phyloP scores from a whole-genome alignment of 2,113 vertebrate genomes.

The Bos indicus region DNA sequence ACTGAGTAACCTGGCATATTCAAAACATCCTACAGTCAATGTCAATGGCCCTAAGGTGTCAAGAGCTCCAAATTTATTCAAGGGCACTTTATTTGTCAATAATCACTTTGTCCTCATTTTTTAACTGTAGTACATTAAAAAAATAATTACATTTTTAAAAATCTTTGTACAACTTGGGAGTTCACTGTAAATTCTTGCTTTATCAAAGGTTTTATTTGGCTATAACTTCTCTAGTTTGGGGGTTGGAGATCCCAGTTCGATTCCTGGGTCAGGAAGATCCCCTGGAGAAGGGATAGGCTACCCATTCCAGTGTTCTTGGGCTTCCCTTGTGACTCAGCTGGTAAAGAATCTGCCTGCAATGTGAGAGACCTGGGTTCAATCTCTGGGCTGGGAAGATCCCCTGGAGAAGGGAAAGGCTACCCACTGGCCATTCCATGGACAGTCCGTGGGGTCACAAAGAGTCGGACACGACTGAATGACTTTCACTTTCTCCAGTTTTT shows the following conservation, averaged over 20 bases:
- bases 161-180: background rate
- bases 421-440: background rate
- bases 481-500: background rate
- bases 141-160: background rate
- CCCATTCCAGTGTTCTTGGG: too few relatives aligned
- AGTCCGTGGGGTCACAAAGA: background rate
- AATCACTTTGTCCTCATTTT: background rate
- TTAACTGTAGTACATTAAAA: background rate
- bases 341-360: too few relatives aligned
- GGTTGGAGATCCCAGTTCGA: fast-evolving
- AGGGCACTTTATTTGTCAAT: background rate
- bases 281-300: too few relatives aligned
- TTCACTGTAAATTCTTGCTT: background rate
- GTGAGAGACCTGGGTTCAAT: background rate
- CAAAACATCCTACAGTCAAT: background rate
- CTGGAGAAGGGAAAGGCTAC: background rate
- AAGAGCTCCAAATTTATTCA: background rate
- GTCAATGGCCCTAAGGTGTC: background rate
- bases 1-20: background rate
- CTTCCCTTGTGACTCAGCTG: too few relatives aligned
- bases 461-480: fast-evolving
- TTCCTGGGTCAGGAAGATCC: too few relatives aligned
- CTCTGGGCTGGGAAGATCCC: background rate
- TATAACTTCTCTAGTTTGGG: background rate
- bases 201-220: background rate